A percentile compares a stretch with the other conserved stretches of the same genome.
Evolutionary conservation across 2,888 invertebrate species (phyloP).

Genomic region (Venusia cambrica): DNA sequence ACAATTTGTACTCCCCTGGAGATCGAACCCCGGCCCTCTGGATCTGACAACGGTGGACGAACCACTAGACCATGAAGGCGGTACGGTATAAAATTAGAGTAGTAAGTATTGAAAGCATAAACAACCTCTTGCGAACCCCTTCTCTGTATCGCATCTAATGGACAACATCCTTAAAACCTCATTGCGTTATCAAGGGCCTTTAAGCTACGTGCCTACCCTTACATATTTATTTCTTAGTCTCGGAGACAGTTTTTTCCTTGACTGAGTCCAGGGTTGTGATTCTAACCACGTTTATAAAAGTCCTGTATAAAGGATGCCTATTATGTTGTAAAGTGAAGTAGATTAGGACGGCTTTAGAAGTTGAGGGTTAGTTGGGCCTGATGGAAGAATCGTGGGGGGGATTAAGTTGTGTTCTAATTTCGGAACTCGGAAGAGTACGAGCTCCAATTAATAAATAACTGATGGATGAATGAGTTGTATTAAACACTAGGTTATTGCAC

Average conservation of each 20-base stretch:
- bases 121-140: background rate
- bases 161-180: slow-evolving; percentile 20
- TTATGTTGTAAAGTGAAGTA: slow-evolving; percentile 20
- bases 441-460: no score
- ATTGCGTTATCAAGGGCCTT: slow-evolving; percentile 20
- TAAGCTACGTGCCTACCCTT: slow-evolving; percentile 30
- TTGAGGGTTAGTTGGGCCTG: slow-evolving; percentile 1
- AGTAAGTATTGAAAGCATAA: background rate
- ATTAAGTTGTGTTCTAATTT: background rate
- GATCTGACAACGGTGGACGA: no score
- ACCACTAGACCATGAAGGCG: no score
- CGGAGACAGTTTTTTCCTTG: slow-evolving; percentile 33
- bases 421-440: background rate
- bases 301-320: slow-evolving; percentile 9
- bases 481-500: no score
- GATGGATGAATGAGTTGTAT: no score
- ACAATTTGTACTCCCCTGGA: no score
- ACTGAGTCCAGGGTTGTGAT: slow-evolving; percentile 43
- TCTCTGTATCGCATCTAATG: slow-evolving; percentile 12
- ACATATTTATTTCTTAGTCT: slow-evolving; percentile 43
- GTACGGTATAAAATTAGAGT: no score
- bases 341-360: slow-evolving; percentile 12
- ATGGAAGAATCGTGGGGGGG: background rate
- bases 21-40: no score
- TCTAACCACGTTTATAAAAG: slow-evolving; percentile 38